Evolutionary conservation across 2,888 invertebrate genomes (phyloP), one percentile per base, ranked within the genome.

Genomic region (Acanthococcus lagerstroemiae): DNA sequence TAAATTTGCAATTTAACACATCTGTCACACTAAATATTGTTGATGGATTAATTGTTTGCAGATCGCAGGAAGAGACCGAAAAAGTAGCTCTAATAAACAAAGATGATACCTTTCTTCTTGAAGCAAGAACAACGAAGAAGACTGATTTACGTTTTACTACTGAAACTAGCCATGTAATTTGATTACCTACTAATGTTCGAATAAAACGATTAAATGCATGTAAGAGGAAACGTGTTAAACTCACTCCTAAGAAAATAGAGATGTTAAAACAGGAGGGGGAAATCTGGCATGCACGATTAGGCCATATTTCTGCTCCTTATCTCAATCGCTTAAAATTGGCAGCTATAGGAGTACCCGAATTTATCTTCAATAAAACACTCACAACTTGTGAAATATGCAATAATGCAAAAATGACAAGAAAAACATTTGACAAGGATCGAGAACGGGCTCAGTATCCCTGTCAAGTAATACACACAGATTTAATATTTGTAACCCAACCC

Each of bases 281-380:
- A 9, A 48, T 15, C 6, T 48, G 48, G 48, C 48, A 48, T 12
- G 19, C 6, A 6, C 6, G 48, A 48, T 7, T 48, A 6, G 48
- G 48, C n/a, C 48, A 48, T 17, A 48, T 48, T 17, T 48, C 48
- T 48, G 48, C 48, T 48, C 48, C 48, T 6, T 48, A 48, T 17
- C 48, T 48, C 15, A 48, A 48, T 48, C 15, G 48, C 6, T 48
- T 48, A 48, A 48, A 48, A 48, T 15, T n/a, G n/a, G 6, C 5
- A 6, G 48, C 48, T 48, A 7, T 19, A 17, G 48, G 48, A 17
- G 19, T 48, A 48, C 15, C 15, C 6, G 48, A 7, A 48, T 48
- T 48, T 48, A 48, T 48, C n/a, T 48, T 48, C 17, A 48, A 48
- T 19, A 17, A 19, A 12, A 48, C 48, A 6, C n/a, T 48, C 5